Conservation (phyloP, 2,113 vertebrate species). For the Laticauda colubrina region DNA sequence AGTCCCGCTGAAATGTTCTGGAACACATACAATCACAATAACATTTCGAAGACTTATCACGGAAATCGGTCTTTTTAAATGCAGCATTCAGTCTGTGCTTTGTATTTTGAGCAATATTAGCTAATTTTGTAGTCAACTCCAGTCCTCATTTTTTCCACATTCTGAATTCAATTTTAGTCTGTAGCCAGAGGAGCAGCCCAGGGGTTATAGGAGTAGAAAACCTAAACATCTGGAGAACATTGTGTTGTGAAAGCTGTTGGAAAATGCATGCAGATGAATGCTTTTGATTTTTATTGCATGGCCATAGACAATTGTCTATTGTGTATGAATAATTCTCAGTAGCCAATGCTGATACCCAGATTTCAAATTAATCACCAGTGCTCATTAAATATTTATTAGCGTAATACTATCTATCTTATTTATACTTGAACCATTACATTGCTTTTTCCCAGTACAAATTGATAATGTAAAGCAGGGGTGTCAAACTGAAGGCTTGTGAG, state of each 20-base stretch:
- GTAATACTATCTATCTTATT: neutral
- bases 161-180: neutral
- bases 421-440: neutral
- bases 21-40: neutral
- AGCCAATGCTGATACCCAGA: neutral
- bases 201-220: neutral
- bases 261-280: neutral
- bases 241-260: neutral
- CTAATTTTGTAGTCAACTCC: neutral
- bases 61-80: neutral
- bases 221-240: neutral
- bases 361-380: neutral
- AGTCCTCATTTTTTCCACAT: neutral
- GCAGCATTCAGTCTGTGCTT: neutral
- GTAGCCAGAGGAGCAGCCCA: neutral
- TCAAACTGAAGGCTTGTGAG: no score
- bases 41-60: neutral
- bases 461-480: neutral
- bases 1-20: neutral
- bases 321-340: neutral
- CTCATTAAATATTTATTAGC: neutral
- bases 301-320: neutral
- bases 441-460: neutral
- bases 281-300: neutral
- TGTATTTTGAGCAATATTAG: neutral